phyloP scores from a whole-genome alignment of 2,113 vertebrate genomes.

The Ammospiza nelsoni region DNA sequence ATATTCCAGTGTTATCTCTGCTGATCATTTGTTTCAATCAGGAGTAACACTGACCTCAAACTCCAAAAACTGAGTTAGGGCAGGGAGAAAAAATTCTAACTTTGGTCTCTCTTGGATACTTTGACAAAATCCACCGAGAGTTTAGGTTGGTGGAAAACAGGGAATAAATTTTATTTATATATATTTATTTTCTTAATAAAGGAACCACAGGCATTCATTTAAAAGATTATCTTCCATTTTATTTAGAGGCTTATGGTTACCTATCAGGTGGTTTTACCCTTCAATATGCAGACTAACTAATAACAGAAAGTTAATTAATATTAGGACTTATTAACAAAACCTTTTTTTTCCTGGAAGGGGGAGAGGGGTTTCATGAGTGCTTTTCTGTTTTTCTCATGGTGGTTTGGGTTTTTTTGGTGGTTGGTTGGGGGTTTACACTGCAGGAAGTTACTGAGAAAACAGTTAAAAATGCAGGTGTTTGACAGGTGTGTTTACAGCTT shows the following conservation, averaged over 20 bases:
- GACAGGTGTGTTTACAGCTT: neutral
- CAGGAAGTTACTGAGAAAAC: neutral
- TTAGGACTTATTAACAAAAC: neutral
- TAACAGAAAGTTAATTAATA: neutral
- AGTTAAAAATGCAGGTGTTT: neutral
- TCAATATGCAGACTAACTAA: neutral
- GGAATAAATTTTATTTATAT: neutral
- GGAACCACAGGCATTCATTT: neutral
- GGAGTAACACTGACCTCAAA: neutral
- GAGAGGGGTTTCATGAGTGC: neutral
- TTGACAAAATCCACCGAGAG: neutral
- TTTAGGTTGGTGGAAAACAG: neutral
- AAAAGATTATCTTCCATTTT: neutral
- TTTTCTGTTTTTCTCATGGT: neutral
- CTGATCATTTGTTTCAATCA: neutral
- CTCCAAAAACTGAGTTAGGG: neutral
- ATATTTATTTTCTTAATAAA: neutral
- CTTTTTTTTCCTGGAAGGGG: neutral
- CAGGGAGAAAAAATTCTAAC: neutral
- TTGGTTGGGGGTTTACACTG: neutral
- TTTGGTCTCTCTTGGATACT: neutral
- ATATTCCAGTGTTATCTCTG: neutral
- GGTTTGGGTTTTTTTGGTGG: neutral
- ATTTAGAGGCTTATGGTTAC: neutral
- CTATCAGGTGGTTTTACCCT: neutral